Percentiles rank a stretch among this genome's conserved stretches.
phyloP scores from a whole-genome alignment of 2,888 invertebrate genomes.

The Ophioninae sp. region DNA sequence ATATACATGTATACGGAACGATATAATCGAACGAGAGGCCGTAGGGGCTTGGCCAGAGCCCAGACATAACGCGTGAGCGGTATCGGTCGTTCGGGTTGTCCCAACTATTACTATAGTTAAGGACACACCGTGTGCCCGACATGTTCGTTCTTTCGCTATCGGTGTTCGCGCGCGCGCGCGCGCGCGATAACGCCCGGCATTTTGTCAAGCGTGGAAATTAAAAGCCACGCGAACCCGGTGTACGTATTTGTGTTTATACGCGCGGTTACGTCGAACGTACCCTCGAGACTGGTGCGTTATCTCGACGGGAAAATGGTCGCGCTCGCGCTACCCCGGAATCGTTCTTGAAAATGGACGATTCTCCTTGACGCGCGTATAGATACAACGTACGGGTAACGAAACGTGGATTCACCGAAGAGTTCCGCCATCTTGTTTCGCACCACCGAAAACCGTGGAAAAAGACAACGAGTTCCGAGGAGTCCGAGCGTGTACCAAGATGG shows the following conservation, averaged over 20 bases:
- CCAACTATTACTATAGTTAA: conserved; percentile 27
- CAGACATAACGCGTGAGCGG: conserved; percentile 54
- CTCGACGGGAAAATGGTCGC: neutral
- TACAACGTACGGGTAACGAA: neutral
- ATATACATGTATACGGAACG: conserved; percentile 24
- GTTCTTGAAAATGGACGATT: neutral
- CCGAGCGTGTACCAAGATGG: conserved; percentile 6
- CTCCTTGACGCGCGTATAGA: neutral
- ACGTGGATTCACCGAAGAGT: neutral
- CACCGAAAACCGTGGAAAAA: neutral
- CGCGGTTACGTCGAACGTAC: conserved; percentile 12
- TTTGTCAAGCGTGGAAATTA: conserved; percentile 54
- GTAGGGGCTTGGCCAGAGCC: conserved; percentile 44
- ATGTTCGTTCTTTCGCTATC: conserved; percentile 55
- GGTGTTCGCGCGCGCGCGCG: conserved; percentile 6
- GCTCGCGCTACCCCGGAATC: neutral
- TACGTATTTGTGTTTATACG: conserved; percentile 28
- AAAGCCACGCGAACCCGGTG: conserved; percentile 40
- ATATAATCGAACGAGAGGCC: conserved; percentile 52
- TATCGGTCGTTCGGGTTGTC: conserved; percentile 32
- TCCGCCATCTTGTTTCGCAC: neutral
- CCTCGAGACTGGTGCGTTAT: conserved; percentile 26
- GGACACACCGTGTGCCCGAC: conserved; percentile 17
- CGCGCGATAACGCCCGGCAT: conserved; percentile 48
- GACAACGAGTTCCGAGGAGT: neutral